A percentile compares a stretch with the other conserved stretches of the same genome.
These are phyloP conservation scores for Sebastes cheni DNA, from an alignment of 2,797 vertebrate genomes.

Conservation along the genomic window DNA sequence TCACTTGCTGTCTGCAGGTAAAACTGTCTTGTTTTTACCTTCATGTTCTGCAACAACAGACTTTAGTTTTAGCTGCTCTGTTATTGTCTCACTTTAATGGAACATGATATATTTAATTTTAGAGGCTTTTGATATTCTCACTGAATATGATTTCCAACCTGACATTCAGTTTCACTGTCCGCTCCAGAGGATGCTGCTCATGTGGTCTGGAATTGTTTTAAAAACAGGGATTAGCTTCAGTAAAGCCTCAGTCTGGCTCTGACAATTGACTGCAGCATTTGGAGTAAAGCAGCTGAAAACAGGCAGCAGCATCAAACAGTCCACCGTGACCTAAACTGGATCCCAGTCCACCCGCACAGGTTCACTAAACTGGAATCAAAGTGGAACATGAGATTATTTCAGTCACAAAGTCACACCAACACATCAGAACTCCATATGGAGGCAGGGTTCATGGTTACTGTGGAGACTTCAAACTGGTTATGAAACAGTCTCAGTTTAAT, in stretches of 20 bases:
- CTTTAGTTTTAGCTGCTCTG: neutral
- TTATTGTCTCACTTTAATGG: neutral
- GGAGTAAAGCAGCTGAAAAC: slow-evolving; percentile 17
- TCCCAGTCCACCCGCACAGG: neutral
- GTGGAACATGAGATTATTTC: neutral
- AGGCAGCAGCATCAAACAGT: slow-evolving; percentile 20
- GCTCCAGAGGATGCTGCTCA: slow-evolving; percentile 21
- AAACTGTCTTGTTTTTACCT: neutral
- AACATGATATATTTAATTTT: neutral
- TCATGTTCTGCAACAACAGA: neutral
- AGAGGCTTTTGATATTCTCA: neutral
- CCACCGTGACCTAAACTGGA: slow-evolving; percentile 8
- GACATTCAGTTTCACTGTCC: neutral
- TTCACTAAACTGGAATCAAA: neutral
- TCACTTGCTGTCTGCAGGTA: neutral
- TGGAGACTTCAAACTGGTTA: neutral
- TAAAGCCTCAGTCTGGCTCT: slow-evolving; percentile 43
- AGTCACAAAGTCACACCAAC: neutral
- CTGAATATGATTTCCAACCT: slow-evolving; percentile 5
- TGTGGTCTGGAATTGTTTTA: slow-evolving; percentile 43
- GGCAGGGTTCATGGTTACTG: neutral
- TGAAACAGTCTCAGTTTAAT: neutral
- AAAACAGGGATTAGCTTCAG: slow-evolving; percentile 50
- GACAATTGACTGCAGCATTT: slow-evolving; percentile 31
- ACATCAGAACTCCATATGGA: neutral